These are phyloP conservation scores for Coptodon rendalli DNA, from an alignment of 2,113 vertebrate species.

Conservation along the genomic window DNA sequence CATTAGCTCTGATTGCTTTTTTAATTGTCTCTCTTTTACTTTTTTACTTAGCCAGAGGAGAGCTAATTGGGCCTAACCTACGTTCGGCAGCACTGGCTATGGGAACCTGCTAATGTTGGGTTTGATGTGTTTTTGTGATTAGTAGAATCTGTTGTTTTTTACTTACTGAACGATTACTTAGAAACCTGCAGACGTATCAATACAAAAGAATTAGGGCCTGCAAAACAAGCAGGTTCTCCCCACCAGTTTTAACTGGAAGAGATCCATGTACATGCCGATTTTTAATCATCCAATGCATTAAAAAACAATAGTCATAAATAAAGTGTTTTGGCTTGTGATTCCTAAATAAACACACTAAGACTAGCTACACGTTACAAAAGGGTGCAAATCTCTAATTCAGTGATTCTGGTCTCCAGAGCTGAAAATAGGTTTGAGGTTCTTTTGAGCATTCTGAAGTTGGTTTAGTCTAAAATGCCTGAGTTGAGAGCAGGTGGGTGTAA, in stretches of 20 bases:
- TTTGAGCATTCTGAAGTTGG: neutral
- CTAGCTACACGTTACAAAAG: neutral
- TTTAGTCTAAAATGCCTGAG: rapidly evolving
- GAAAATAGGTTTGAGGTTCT: rapidly evolving
- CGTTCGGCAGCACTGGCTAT: neutral
- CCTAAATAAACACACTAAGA: neutral
- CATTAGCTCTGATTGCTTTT: neutral
- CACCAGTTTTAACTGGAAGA: neutral
- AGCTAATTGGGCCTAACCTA: rapidly evolving
- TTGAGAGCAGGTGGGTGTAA: rapidly evolving
- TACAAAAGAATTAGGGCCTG: neutral
- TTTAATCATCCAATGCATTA: neutral
- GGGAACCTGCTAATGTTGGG: neutral
- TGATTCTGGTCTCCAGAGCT: neutral
- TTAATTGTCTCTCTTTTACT: rapidly evolving
- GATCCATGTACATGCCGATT: rapidly evolving
- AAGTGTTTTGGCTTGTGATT: neutral
- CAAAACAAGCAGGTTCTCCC: neutral
- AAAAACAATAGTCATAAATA: rapidly evolving
- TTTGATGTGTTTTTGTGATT: neutral
- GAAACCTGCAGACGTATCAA: rapidly evolving
- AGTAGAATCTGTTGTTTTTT: rapidly evolving
- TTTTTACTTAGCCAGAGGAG: neutral
- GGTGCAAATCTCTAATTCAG: neutral
- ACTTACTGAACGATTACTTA: neutral